Conservation (phyloP, 2,888 invertebrate species). For the Drosophila nr. perissopoda region DNA sequence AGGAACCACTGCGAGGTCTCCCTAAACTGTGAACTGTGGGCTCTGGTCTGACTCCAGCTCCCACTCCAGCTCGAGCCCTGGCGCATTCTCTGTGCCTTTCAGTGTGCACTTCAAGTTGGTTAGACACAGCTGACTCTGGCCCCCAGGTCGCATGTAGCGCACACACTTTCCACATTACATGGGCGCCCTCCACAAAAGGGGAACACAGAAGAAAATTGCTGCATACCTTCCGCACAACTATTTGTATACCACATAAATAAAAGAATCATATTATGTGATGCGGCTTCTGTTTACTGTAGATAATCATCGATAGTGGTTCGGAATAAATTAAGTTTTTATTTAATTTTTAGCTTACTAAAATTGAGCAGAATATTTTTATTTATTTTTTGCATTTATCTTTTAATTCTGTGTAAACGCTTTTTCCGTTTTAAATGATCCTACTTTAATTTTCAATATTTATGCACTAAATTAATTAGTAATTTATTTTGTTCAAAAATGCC, state of each 20-base stretch:
- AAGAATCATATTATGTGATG: neutral
- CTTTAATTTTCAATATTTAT: neutral
- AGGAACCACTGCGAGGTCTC: constrained; percentile 3
- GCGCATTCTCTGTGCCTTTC: constrained; percentile 26
- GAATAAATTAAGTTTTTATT: neutral
- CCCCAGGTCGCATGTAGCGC: constrained; percentile 23
- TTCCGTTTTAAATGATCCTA: too few species aligned
- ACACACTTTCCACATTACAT: constrained; percentile 12
- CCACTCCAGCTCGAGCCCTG: neutral
- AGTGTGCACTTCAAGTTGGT: constrained; percentile 26
- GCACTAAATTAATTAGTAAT: too few species aligned
- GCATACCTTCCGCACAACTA: neutral
- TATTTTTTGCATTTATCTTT: neutral
- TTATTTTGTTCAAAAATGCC: neutral
- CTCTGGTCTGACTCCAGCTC: neutral
- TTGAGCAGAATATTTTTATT: neutral
- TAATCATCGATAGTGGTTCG: neutral
- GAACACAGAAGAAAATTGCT: neutral
- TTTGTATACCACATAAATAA: neutral
- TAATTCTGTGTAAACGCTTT: too few species aligned
- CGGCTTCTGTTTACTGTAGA: neutral
- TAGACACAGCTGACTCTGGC: constrained; percentile 13
- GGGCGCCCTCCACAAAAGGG: constrained; percentile 12
- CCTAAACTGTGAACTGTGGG: constrained; percentile 5
- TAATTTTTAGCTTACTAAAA: neutral